Conservation (phyloP, 2,113 vertebrate genomes). For the Gila orcuttii region DNA sequence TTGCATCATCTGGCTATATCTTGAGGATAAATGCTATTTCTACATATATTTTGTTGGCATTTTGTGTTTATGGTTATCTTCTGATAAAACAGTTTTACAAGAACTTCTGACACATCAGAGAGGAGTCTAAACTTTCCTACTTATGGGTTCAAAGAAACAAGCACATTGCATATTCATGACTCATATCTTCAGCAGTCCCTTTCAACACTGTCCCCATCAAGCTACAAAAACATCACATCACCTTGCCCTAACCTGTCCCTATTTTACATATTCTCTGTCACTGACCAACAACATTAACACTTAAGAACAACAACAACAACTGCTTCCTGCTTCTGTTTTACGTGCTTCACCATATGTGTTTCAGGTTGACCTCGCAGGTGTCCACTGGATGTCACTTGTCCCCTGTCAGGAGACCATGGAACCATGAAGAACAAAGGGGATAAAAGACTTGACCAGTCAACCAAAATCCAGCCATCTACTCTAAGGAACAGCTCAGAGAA, state of each 20-base stretch:
- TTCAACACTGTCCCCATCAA: conserved; percentile 18
- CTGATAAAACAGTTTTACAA: background rate
- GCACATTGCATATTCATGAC: conserved; percentile 35
- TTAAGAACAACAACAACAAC: conserved; percentile 39
- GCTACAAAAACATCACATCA: background rate
- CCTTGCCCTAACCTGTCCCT: conserved; percentile 31
- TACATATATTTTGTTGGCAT: background rate
- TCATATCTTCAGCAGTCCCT: conserved; percentile 19
- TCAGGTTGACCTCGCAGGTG: conserved; percentile 32
- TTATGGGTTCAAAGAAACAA: conserved; percentile 23
- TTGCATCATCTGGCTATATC: background rate
- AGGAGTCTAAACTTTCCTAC: background rate
- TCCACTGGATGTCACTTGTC: conserved; percentile 4
- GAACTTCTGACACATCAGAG: conserved; percentile 6
- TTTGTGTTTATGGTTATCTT: background rate
- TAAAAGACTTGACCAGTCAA: conserved; percentile 4
- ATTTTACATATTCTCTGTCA: conserved; percentile 42
- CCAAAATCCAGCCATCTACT: background rate
- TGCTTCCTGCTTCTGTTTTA: conserved; percentile 27
- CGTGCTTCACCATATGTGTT: conserved; percentile 38
- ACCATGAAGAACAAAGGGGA: conserved; percentile 31
- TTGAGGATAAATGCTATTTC: background rate
- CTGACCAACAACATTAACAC: conserved; percentile 34
- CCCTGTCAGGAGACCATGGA: conserved; percentile 26
- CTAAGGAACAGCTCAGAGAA: background rate